These are phyloP conservation scores for Pandion haliaetus DNA, from an alignment of 2,113 vertebrate genomes.

Conservation along the genomic window DNA sequence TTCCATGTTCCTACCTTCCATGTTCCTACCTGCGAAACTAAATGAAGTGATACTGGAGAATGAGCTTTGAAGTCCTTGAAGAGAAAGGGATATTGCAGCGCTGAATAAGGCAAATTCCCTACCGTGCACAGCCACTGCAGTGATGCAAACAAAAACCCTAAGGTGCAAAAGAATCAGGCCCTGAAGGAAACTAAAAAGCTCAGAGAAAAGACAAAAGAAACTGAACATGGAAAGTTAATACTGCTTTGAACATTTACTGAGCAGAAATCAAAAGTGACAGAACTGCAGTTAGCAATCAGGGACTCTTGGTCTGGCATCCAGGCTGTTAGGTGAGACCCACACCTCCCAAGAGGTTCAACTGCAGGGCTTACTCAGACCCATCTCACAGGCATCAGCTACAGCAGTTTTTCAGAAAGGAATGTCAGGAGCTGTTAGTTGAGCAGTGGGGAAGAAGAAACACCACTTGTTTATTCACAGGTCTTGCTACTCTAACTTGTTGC, in stretches of 20 bases:
- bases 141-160: background rate
- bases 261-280: background rate
- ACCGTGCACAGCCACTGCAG: background rate
- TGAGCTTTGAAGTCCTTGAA: background rate
- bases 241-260: background rate
- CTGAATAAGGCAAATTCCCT: background rate
- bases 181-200: background rate
- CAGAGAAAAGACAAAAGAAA: background rate
- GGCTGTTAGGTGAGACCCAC: background rate
- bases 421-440: background rate
- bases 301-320: background rate
- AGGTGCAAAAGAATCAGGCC: background rate
- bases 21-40: background rate
- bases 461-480: background rate
- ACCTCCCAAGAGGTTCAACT: background rate
- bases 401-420: background rate
- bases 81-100: background rate
- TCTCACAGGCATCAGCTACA: background rate
- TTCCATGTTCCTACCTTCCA: background rate
- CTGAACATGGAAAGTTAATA: background rate
- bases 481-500: background rate
- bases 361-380: background rate
- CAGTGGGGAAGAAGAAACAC: background rate
- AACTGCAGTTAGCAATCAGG: background rate
- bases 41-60: background rate